Base-by-base conservation (phyloP, 2,888 invertebrate genomes). In the Abrostola triplasia region DNA sequence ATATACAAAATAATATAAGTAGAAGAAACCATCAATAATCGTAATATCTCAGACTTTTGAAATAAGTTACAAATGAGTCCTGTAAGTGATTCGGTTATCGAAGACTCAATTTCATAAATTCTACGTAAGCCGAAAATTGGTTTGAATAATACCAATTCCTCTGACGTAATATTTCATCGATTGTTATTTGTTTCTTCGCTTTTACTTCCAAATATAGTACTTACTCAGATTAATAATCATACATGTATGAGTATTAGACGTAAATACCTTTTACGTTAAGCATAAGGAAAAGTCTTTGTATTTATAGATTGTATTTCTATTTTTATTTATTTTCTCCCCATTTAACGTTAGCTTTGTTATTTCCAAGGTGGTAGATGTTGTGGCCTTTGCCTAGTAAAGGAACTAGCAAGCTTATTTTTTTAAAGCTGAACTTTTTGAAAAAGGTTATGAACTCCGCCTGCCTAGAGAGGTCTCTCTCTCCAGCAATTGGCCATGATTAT, bases 401-500 rank as follows among this genome's bases (percentile, higher is more conserved):
- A 24, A 24, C 24, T 4, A 24, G 24, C 1, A 24, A 4, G 24
- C 24, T 24, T 2, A 24, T 24, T 2, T 24, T 24, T 24, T 24
- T 24, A 24, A 24, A 24, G 24, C 24, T 24, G 1, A 24, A 24
- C 24, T 2, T 2, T 24, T 24, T 24, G 0, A 1, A 47, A 24
- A 24, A 9, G 44, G 44, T 24, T 47, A 6, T 41, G 24, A 8
- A 44, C 5, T 6, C 44, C 24, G 7, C 6, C 40, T 53, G 10
- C 12, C 41, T 12, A 40, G 8, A 62, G 42, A 60, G n/a, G n/a
- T n/a, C n/a, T 13, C 36, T 36, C 40, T 59, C 63, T 69, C 42
- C 63, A 70, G 64, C 67, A 71, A 77, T 79, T 74, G 67, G 57
- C 51, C 36, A 52, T 69, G 63, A 76, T 81, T 77, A 77, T 70